Base-by-base conservation (phyloP, 2,888 invertebrate genomes). In the Cenopis cana region DNA sequence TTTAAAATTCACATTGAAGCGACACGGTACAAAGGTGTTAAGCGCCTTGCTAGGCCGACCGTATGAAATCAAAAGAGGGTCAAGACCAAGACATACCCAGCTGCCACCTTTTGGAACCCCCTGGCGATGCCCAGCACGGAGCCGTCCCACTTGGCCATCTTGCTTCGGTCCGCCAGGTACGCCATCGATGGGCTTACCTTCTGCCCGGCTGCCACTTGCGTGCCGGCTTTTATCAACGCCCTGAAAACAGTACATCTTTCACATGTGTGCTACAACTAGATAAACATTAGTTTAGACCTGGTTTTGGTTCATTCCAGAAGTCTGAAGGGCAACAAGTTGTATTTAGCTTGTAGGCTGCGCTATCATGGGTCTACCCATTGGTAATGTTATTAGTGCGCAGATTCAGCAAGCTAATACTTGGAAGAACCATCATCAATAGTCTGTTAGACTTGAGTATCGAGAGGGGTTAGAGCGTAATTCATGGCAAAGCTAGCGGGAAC, bases 161-260 rank as follows among this genome's bases (percentile, higher is more conserved):
- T 74, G n/a, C 64, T 77, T 17, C 79, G 85, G 14, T 88, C 85
- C 3, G 78, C 72, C 11, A 92, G 74, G 70, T 91, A 93, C 5
- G 89, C 84, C 74, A 97, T 94, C 77, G 97, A 97, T 11, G 94
- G 94, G 17, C 95, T 95, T 71, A 97, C 80, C 8, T 90, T 78
- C 66, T 94, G 91, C 0, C 96, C 95, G 68, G 92, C 91, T 10
- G 91, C 76, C 0, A 95, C 95, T 79, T 95, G 95, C 60, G 95
- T 94, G 94, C 96, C 97, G 0, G 95, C 94, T 89, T 98, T 98
- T n/a, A 97, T 94, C 52, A 98, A 90, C 82, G 96, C 97, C 77
- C 96, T 95, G 76, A 4, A 77, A 75, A 41, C 29, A 57, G 70
- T 17, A 41, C n/a, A n/a, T n/a, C n/a, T n/a, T 12, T 46, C 14